Conservation (phyloP, 2,888 invertebrate genomes). For the Troglohyphantes excavatus region DNA sequence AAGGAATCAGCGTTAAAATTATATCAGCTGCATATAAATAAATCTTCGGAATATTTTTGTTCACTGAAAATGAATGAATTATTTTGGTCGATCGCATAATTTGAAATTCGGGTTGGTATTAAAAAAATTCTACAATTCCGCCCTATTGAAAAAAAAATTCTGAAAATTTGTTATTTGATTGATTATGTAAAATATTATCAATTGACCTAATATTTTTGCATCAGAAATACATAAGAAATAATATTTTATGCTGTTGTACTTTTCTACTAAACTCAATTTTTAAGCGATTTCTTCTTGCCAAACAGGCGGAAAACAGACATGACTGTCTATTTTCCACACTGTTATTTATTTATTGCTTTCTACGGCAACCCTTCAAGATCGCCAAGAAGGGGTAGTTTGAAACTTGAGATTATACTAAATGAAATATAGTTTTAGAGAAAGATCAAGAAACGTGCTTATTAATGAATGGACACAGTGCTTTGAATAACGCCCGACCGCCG, state of each 20-base stretch:
- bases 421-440: background rate
- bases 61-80: too few species aligned
- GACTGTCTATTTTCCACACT: background rate
- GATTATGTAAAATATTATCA: background rate
- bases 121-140: background rate
- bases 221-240: background rate
- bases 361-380: background rate
- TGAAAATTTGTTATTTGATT: background rate
- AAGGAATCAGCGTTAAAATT: too few species aligned
- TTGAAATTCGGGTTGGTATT: too few species aligned
- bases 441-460: background rate
- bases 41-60: too few species aligned
- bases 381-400: slow-evolving; percentile 12
- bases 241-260: background rate
- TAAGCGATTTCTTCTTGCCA: slow-evolving; percentile 19
- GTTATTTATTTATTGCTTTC: slow-evolving; percentile 32
- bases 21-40: too few species aligned
- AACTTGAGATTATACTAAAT: background rate
- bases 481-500: background rate
- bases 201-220: background rate
- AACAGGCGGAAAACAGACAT: slow-evolving; percentile 5
- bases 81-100: too few species aligned
- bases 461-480: background rate
- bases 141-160: background rate
- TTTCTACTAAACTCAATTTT: background rate